Conservation (phyloP, 2,797 vertebrate species). For the Scyliorhinus canicula region DNA sequence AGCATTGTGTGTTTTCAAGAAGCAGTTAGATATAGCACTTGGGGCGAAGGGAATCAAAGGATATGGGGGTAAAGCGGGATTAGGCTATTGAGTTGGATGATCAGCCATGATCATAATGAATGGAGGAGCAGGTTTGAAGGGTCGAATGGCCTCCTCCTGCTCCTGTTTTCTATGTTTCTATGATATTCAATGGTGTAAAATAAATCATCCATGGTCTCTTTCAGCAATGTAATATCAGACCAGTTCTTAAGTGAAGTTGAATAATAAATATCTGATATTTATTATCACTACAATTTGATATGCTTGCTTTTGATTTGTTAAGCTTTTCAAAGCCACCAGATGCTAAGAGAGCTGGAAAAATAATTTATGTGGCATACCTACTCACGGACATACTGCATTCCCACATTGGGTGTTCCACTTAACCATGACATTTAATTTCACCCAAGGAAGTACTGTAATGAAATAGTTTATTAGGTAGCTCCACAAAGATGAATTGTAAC, state of each 20-base stretch:
- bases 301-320: slow-evolving; percentile 13
- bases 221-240: not conserved
- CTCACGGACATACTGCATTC: slow-evolving; percentile 44
- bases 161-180: no score
- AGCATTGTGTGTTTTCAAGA: no score
- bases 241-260: not conserved
- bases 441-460: slow-evolving; percentile 48
- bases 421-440: slow-evolving; percentile 53
- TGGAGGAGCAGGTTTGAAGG: no score
- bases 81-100: no score
- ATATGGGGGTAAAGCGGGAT: no score
- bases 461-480: slow-evolving; percentile 50
- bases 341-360: not conserved
- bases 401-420: slow-evolving; percentile 48
- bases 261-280: no score
- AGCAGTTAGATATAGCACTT: no score
- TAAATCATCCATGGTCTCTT: not conserved
- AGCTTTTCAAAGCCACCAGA: not conserved
- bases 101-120: no score
- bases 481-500: slow-evolving; percentile 49
- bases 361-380: slow-evolving; percentile 39
- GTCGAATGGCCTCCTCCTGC: no score
- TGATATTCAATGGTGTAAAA: not conserved
- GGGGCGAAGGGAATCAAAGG: no score
- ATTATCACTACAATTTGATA: not conserved